Base-by-base conservation (phyloP, 2,797 vertebrate species). In the Glyptemys insculpta region DNA sequence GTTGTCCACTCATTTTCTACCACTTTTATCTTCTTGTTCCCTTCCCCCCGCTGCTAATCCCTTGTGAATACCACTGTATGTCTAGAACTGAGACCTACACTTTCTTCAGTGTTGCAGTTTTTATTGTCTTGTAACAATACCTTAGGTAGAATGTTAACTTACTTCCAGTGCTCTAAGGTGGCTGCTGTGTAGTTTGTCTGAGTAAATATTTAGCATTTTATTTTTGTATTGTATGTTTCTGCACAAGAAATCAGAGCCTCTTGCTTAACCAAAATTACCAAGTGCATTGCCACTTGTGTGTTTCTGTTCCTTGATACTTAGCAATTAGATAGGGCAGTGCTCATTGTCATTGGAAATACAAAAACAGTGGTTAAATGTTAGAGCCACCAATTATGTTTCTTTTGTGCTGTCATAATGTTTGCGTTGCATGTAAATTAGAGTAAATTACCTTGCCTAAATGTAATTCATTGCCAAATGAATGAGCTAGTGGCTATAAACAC, bases 281-380 rank as follows among this genome's bases (percentile, higher is more conserved):
- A 79, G 85, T 90, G 37, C 68, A 82, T 57, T 79, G 34, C 56
- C 0, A 0, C 56, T 34, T 80, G 41, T 62, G 21, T 37, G 50
- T 56, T 94, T 89, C 87, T 93, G 11, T 92, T 96, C 96, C 8
- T 93, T 90, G 50, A 56, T 81, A 85, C 80, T 59, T 85, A 49
- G 23, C 54, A 91, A 85, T 96, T 95, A 92, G 44, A 54, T 82
- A 37, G 76, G 86, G 65, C 83, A 85, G 83, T 59, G 84, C 25
- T 68, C 94, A 82, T 95, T 95, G 18, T 87, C 31, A 7, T 72
- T 95, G 91, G 91, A 93, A 93, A 86, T 88, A 47, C 54, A 86
- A 62, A 79, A 86, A 3, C 12, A 37, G 4, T n/a, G 9, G 59
- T 54, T 89, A 23, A 2, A 41, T 82, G 84, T 93, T 59, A 87